Evolutionary conservation across 2,888 invertebrate genomes (phyloP), one percentile per base, ranked within the genome.

Genomic region (Caenorhabditis uteleia): DNA sequence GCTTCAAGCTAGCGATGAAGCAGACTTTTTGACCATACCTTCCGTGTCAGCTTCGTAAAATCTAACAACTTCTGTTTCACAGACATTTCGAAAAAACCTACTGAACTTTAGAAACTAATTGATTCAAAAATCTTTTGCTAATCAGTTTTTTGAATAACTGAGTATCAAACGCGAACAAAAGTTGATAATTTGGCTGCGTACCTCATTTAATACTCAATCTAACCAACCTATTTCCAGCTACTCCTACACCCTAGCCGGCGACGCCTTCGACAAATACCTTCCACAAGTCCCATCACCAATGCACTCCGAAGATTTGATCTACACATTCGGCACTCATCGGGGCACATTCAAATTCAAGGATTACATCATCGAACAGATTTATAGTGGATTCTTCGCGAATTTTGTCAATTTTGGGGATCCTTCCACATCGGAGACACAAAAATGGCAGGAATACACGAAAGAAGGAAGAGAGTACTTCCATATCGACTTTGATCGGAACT

Each of bases 241-340:
- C 20, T 36, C 43, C 3, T 69, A 69, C 49, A 42, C 43, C 12
- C 61, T 59, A 38, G 62, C 70, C 10, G 57, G 56, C 0, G 27
- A 33, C 1, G 66, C 57, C 0, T 70, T 58, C 49, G 42, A 45
- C 16, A 61, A 62, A 44, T 69, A 69, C 31, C 14, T 26, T 14
- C 16, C 33, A 1, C n/a, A 47, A 1, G 43, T 39, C 1, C 44
- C 47, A 7, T 65, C 65, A 6, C 69, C 69, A 1, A 39, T 39
- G n/a, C 69, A 69, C 34, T 62, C 69, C 7, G 69, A 69, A 53
- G 69, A 69, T 42, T 51, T 59, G 44, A 62, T 67, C 39, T 70
- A 70, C 40, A 20, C 48, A 16, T 57, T 70, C 27, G 70, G 70
- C 27, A 58, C 62, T n/a, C 59, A 70, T 53, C 62, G 70, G 25